phyloP scores from a whole-genome alignment of 2,113 vertebrate species.

The Channa argus region DNA sequence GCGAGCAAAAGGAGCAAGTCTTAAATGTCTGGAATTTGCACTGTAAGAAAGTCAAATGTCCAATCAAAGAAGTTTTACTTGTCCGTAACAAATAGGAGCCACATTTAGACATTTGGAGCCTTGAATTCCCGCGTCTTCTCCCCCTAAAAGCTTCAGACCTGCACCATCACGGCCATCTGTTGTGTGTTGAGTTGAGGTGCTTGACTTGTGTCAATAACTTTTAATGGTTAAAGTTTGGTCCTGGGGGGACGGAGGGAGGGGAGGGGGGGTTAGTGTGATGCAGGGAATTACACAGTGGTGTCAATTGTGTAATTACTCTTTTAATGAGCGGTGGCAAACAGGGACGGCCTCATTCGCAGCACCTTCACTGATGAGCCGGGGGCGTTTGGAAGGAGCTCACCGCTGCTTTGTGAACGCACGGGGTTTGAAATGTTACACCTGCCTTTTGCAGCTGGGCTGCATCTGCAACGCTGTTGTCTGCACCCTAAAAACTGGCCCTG shows the following conservation, averaged over 20 bases:
- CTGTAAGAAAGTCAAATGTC: not conserved
- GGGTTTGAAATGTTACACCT: slow-evolving; percentile 92
- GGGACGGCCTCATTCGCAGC: slow-evolving; percentile 52
- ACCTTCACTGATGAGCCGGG: slow-evolving; percentile 77
- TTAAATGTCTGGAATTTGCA: too few species aligned
- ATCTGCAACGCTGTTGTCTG: slow-evolving; percentile 94
- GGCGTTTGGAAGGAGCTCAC: slow-evolving; percentile 79
- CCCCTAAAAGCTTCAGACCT: not conserved
- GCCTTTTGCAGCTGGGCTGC: slow-evolving; percentile 89
- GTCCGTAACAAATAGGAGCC: too few species aligned
- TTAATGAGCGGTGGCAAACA: slow-evolving; percentile 79
- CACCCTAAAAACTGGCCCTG: slow-evolving; percentile 85
- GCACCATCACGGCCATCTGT: slow-evolving; percentile 57
- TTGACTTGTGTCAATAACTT: slow-evolving; percentile 61
- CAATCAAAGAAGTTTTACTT: not conserved
- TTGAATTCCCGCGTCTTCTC: not conserved
- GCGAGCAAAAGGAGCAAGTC: not conserved
- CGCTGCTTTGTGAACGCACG: slow-evolving; percentile 84
- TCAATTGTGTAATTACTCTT: slow-evolving; percentile 83
- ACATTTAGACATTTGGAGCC: not conserved
- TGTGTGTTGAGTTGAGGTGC: slow-evolving; percentile 23
- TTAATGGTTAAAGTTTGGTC: slow-evolving; percentile 74
- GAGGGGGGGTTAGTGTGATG: not conserved
- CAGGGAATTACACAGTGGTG: slow-evolving; percentile 72
- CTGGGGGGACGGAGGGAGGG: not conserved